These are phyloP conservation scores for Prunella himalayana DNA, from an alignment of 2,113 vertebrate species.

Conservation along the genomic window DNA sequence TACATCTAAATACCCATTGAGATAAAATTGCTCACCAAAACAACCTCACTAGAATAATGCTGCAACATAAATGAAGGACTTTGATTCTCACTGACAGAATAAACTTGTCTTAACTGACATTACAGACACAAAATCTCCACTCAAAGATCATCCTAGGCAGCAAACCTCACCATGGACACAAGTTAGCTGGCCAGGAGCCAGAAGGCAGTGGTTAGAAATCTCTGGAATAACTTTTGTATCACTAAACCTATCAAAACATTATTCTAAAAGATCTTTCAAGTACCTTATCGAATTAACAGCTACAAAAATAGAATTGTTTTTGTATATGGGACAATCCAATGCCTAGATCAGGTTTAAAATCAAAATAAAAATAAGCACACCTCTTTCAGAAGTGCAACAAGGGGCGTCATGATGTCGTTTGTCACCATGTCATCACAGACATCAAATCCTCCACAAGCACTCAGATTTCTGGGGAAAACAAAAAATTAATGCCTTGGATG, in stretches of 20 bases:
- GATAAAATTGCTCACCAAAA: neutral
- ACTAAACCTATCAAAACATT: neutral
- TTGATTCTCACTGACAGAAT: neutral
- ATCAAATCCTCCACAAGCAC: constrained; percentile 92
- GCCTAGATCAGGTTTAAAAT: neutral
- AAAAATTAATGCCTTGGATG: neutral
- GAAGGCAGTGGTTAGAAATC: neutral
- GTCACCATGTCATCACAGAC: constrained; percentile 96
- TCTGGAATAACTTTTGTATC: neutral
- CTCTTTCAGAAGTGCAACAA: constrained; percentile 88
- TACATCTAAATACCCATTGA: neutral
- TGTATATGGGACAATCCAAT: neutral
- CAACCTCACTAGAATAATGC: neutral
- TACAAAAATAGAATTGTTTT: neutral
- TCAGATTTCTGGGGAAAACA: constrained; percentile 84
- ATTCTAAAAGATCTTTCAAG: neutral
- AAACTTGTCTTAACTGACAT: neutral
- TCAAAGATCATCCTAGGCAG: neutral
- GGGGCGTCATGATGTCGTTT: constrained; percentile 90
- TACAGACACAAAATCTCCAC: neutral
- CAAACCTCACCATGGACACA: neutral
- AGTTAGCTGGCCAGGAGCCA: neutral
- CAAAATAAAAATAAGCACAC: constrained; percentile 66
- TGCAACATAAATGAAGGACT: neutral
- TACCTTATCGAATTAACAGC: neutral